phyloP scores from a whole-genome alignment of 53 echinoderm and acorn worm species.

The Pentamera pediparva region DNA sequence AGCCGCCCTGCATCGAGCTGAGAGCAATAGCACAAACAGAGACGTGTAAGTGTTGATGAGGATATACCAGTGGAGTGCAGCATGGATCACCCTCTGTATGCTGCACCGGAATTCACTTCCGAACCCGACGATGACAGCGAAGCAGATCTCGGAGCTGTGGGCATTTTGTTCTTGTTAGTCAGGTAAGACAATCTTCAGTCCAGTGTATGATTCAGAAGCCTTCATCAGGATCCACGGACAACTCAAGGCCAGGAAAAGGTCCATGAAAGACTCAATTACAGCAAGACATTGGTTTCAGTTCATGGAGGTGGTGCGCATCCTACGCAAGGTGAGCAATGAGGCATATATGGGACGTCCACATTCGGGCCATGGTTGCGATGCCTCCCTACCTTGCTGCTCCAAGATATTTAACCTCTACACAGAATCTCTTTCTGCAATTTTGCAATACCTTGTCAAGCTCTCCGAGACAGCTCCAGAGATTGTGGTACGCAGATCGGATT shows the following conservation, averaged over 20 bases:
- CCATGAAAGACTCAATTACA: not conserved
- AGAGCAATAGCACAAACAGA: not conserved
- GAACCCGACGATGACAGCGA: not conserved
- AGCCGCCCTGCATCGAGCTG: not conserved
- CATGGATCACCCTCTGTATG: not conserved
- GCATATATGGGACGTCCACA: not conserved
- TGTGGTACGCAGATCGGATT: constrained; percentile 46
- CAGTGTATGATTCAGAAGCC: not conserved
- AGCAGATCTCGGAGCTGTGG: not conserved
- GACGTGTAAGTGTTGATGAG: not conserved
- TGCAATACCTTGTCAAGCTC: constrained; percentile 16
- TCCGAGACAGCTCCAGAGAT: constrained; percentile 32
- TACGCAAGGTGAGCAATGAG: not conserved
- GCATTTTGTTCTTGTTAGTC: not conserved
- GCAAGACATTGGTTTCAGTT: not conserved
- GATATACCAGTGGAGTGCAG: not conserved
- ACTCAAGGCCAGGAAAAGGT: not conserved
- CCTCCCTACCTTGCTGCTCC: constrained; percentile 3
- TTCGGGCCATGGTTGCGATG: not conserved
- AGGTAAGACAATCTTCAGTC: not conserved
- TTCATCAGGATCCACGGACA: not conserved
- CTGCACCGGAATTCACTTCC: not conserved
- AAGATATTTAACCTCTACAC: constrained; percentile 8
- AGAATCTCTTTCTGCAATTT: not conserved
- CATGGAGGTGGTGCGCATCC: not conserved